Base-by-base conservation (phyloP, 1,140 invertebrate species). In the Drosophila pectinifera region DNA sequence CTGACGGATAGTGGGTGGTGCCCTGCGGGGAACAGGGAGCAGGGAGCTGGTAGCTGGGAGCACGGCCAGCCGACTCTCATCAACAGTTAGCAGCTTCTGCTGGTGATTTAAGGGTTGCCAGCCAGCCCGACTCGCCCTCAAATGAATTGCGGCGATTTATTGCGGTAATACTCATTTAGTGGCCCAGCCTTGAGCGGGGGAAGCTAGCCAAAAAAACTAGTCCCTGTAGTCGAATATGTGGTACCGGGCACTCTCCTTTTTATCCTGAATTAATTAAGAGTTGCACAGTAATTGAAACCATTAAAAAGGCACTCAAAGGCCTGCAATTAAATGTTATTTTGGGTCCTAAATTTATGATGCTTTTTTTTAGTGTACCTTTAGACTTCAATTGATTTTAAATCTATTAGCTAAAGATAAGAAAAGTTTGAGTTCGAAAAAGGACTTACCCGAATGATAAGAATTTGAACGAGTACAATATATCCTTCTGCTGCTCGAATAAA, bases 81-180 rank as follows among this genome's bases (percentile, higher is more conserved):
- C 84, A 89, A 89, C 84, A 89, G 84, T 89, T 89, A 84, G 80
- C 61, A 86, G 58, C 46, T 83, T 73, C 55, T 86, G 59, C 45
- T 86, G 62, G 58, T 85, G 77, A 80, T 85, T 84, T 90, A 90
- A 89, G 84, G 84, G 84, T 89, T 89, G 82, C 76, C 83, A 31
- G 67, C 64, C 46, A 46, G 49, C 28, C 18, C 36, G 49, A 72
- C 39, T 51, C 80, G 84, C 76, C 84, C 80, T 76, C 77, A 89
- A 89, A 90, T 89, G 84, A 89, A 90, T 90, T 90, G 85, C 86
- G 85, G 85, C 85, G 85, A 90, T 90, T 90, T 90, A 90, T 90
- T 90, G 78, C 85, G 85, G 86, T 90, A 90, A 90, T 90, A 81
- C 85, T 90, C 85, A 90, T 90, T 90, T 90, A 86, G 81, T 79